Evolutionary conservation across 30 jellyfish, hydroid and myxozoan genomes (phyloP), one percentile per base, ranked within the genome.

Genomic region (Calvadosia cruxmelitensis): DNA sequence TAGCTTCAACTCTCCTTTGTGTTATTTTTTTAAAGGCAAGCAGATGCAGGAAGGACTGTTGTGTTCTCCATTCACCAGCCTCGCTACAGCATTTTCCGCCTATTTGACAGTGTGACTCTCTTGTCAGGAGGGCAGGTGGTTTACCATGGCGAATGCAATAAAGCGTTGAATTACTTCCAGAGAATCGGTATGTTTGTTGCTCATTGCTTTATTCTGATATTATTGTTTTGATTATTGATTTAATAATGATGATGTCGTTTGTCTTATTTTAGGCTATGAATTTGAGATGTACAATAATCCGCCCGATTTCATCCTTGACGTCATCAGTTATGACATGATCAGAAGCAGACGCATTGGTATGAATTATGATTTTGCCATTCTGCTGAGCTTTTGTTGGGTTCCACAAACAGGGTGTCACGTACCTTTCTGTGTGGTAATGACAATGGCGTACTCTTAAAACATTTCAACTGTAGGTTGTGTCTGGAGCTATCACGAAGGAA

Each of bases 31-130:
- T 63, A 13, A 13, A 87, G 96, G 73, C 96, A 74, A 69, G 87
- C 93, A 13, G 77, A 78, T 35, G 75, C 62, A 74, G 96, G 96
- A 20, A 73, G 87, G 27, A 87, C 94, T 7, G 75, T 87, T 28
- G 79, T 87, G 28, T 80, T 87, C 53, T 87, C 96, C 36, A 87
- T 87, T 62, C 96, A 87, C 42, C 96, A 87, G 64, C 96, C 96
- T 7, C 66, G 96, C 61, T 87, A 87, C 64, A 26, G 82, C 0
- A 80, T 87, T 51, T 87, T 79, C 75, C 79, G 75, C 51, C 52
- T 79, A 31, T 87, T 87, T 50, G 96, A 77, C 33, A 61, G 84
- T 23, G 49, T 80, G 32, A 87, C 96, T 10, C 63, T 87, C 34
- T 71, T 87, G 12, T 72, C 92, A 3, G 72, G 36, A 2, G 96